These are phyloP conservation scores for Amazona finschi DNA, from an alignment of 2,797 vertebrate species.

Conservation along the genomic window DNA sequence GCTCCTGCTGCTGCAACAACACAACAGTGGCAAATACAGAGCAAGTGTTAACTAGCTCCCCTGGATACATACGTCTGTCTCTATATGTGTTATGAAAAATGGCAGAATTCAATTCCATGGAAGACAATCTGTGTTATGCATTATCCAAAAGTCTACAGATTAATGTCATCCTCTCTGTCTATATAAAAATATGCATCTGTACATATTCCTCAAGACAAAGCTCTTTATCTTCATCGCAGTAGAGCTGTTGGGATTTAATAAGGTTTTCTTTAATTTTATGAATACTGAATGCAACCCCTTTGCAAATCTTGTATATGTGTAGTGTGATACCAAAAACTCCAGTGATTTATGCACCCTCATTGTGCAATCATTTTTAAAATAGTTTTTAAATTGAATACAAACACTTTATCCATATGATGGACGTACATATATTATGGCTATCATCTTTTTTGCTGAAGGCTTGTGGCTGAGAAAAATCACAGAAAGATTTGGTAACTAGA, in stretches of 20 bases:
- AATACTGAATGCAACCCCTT: not conserved
- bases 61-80: not conserved
- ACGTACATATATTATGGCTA: not conserved
- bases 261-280: not conserved
- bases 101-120: not conserved
- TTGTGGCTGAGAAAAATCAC: not conserved
- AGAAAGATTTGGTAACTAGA: not conserved
- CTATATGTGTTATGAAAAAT: not conserved
- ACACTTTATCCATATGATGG: not conserved
- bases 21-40: not conserved
- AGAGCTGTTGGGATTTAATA: not conserved
- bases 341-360: not conserved
- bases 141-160: not conserved
- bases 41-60: not conserved
- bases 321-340: not conserved
- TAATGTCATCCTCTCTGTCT: not conserved
- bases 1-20: not conserved
- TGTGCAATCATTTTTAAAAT: not conserved
- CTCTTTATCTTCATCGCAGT: not conserved
- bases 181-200: not conserved
- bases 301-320: not conserved
- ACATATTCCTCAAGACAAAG: not conserved
- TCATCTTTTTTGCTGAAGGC: not conserved
- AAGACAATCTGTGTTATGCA: not conserved
- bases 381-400: constrained; percentile 6